Evolutionary conservation across 2,797 vertebrate genomes (phyloP).

Genomic region (Anguilla obscura): DNA sequence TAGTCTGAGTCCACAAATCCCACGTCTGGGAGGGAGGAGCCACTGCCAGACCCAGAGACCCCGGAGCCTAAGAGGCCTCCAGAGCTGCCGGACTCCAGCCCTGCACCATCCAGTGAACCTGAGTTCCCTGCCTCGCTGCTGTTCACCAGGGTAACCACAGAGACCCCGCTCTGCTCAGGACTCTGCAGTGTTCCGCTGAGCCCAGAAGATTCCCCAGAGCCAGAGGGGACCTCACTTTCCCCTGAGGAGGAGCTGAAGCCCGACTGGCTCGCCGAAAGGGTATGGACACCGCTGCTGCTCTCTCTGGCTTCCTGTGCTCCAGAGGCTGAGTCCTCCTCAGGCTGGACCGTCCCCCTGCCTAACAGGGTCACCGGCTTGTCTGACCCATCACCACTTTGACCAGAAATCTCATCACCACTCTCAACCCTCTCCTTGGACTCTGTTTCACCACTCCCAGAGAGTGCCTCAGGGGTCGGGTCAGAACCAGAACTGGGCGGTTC

Average conservation of each 20-base stretch:
- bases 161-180: conserved; percentile 51
- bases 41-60: conserved; percentile 46
- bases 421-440: conserved; percentile 17
- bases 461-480: background rate
- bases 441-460: background rate
- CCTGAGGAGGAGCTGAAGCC: conserved; percentile 52
- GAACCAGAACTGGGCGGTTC: background rate
- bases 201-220: conserved; percentile 69
- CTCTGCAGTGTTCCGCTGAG: conserved; percentile 62
- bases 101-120: conserved; percentile 27
- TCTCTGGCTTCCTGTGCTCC: conserved; percentile 66
- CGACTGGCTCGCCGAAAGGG: conserved; percentile 59
- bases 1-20: conserved; percentile 66
- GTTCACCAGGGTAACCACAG: conserved; percentile 59
- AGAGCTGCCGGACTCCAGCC: conserved; percentile 66
- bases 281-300: conserved; percentile 59
- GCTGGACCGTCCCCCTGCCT: conserved; percentile 44
- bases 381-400: conserved; percentile 55
- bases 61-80: conserved; percentile 39
- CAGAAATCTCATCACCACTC: conserved; percentile 58
- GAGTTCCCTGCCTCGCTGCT: conserved; percentile 51
- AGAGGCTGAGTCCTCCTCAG: conserved; percentile 56
- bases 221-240: conserved; percentile 57
- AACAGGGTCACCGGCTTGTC: conserved; percentile 58
- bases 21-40: conserved; percentile 64